Conservation (phyloP, 2,797 vertebrate genomes). For the Potorous gilbertii region DNA sequence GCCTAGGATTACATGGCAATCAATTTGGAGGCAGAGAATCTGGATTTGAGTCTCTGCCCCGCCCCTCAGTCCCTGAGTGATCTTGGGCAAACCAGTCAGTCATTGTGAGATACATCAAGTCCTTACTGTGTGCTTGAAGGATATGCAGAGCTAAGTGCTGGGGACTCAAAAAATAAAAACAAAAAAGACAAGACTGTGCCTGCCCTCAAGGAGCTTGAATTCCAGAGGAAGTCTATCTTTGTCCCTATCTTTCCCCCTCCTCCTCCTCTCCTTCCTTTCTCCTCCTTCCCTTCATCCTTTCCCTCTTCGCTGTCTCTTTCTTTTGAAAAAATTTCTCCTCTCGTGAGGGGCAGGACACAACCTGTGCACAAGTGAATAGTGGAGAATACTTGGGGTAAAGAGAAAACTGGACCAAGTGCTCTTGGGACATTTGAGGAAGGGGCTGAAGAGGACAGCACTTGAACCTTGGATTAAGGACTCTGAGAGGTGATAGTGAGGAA, state of each 20-base stretch:
- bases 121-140: not conserved
- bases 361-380: not conserved
- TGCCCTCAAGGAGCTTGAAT: not conserved
- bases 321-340: not conserved
- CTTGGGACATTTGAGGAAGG: not conserved
- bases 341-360: not conserved
- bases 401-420: not conserved
- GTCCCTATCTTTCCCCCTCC: not conserved
- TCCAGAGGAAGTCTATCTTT: not conserved
- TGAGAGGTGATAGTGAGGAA: not conserved
- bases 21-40: not conserved
- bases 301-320: not conserved
- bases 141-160: not conserved
- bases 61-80: not conserved
- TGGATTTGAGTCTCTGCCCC: not conserved
- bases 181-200: not conserved
- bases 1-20: not conserved
- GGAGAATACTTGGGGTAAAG: not conserved
- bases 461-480: not conserved
- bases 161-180: not conserved
- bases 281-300: too few species aligned
- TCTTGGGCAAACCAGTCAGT: not conserved
- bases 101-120: not conserved
- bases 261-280: too few species aligned
- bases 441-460: not conserved